Base-by-base conservation (phyloP, 2,888 invertebrate species). In the Andricus quercusramuli region DNA sequence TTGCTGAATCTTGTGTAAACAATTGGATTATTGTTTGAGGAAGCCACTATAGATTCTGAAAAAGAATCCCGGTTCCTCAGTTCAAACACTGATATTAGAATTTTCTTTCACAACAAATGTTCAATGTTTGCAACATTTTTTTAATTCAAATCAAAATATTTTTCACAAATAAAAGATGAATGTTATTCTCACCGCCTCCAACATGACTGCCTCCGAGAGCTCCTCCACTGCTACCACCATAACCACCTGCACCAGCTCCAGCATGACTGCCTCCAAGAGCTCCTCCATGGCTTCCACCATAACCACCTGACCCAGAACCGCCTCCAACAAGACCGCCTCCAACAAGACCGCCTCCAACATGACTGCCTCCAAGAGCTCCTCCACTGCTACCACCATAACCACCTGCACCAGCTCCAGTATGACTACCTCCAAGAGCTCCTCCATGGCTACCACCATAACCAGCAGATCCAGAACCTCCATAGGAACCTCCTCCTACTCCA, bases 361-460 rank as follows among this genome's bases (percentile, higher is more conserved):
- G 37, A 37, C 37, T 37, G 65, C 66, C 68, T 47, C 76, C 77
- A 13, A 44, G 11, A 13, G 37, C 37, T 44, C 74, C 66, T 56
- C 78, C 81, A 51, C 29, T 47, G 44, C 68, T 13, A 17, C 78
- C 78, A 51, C 78, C 56, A 37, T 66, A 20, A 3, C 66, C 41
- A 20, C 66, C 66, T 37, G 44, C 13, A 44, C 44, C 44, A 44
- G 13, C 9, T 68, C 74, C 74, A 29, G 25, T 37, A 32, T 74
- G 56, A 37, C 74, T 74, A 8, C 56, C 74, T n/a, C 74, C 74
- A 6, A 74, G 25, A 22, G 62, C 32, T 37, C 79, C 78, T 22
- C 80, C 82, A 32, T 74, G 74, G n/a, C 51, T 74, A 20, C 51
- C 51, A 32, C 74, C 67, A 47, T n/a, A 67, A 37, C 74, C 44